These are phyloP conservation scores for Pissodes strobi DNA, from an alignment of 1,140 invertebrate genomes.

Conservation along the genomic window DNA sequence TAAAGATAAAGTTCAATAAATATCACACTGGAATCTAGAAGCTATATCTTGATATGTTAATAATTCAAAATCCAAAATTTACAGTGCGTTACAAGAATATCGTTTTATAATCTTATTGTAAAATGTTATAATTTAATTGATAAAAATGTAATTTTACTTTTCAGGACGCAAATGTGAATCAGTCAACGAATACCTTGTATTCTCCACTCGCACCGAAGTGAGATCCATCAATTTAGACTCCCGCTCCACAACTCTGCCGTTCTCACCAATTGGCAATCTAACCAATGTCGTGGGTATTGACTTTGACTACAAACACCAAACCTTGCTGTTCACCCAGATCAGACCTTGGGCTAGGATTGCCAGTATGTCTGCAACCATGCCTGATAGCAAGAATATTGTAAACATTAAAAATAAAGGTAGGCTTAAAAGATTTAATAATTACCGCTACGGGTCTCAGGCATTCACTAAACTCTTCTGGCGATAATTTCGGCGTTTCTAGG, in stretches of 20 bases:
- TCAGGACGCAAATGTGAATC: constrained; percentile 71
- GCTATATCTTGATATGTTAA: no score
- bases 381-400: constrained; percentile 66
- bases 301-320: constrained; percentile 89
- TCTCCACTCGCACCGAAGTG: constrained; percentile 90
- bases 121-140: no score
- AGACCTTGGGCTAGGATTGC: constrained; percentile 87
- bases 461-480: not conserved
- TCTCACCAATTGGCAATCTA: constrained; percentile 84
- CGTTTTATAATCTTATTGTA: no score
- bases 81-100: no score
- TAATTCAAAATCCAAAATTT: no score
- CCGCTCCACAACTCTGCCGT: constrained; percentile 78
- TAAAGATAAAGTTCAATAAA: no score
- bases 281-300: constrained; percentile 97
- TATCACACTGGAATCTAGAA: no score
- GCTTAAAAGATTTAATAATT: not conserved
- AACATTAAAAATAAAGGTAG: constrained; percentile 80
- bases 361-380: constrained; percentile 72
- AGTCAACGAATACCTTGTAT: constrained; percentile 87
- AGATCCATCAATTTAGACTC: constrained; percentile 83
- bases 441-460: not conserved
- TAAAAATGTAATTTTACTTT: constrained; percentile 41
- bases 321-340: constrained; percentile 89
- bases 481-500: not conserved